Evolutionary conservation across 2,113 vertebrate genomes (phyloP), one percentile per base, ranked within the genome.

Genomic region (Mohoua ochrocephala): DNA sequence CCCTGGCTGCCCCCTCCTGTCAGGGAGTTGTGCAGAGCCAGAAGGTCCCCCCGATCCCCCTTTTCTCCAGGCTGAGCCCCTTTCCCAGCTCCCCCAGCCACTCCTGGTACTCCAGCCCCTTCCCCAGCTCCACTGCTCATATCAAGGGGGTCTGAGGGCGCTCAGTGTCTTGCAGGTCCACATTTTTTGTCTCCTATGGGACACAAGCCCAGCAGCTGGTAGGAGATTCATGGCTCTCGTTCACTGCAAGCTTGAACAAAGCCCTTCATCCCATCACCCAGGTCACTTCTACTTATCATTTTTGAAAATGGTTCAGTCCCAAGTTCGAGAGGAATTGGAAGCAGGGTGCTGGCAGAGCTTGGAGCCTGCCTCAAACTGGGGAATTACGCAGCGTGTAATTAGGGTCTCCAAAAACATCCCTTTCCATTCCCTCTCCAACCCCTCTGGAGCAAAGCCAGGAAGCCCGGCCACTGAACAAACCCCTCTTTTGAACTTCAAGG

Each of bases 91-190:
- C 44, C 21, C 26, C 42, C 26, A 86, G 71, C 11, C 0, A 0
- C 16, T 65, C 20, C 31, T 76, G 70, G 3, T 0, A 42, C 60
- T 68, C 37, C 61, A 44, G 13, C 4, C 53, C 53, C 37, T 68
- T 86, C 18, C 31, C 31, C 53, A 33, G 44, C 27, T 68, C 71
- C 11, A 37, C 1, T 76, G 31, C 20, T 39, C 37, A 14, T 13
- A 13, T 35, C 1, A 1, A 15, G 33, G 24, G 8, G 28, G 2
- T 64, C 47, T 65, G 42, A 74, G 42, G 56, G 6, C 0, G 0
- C 42, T 60, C 11, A 3, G 10, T 3, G 0, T 52, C 35, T 28
- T 28, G 10, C 24, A 59, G 64, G 23, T 44, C 49, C 50, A 6
- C 16, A 15, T 67, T 39, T 67, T 12, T 59, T 76, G 42, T 37